phyloP scores from a whole-genome alignment of 1,140 invertebrate species.

The Vanessa tameamea region DNA sequence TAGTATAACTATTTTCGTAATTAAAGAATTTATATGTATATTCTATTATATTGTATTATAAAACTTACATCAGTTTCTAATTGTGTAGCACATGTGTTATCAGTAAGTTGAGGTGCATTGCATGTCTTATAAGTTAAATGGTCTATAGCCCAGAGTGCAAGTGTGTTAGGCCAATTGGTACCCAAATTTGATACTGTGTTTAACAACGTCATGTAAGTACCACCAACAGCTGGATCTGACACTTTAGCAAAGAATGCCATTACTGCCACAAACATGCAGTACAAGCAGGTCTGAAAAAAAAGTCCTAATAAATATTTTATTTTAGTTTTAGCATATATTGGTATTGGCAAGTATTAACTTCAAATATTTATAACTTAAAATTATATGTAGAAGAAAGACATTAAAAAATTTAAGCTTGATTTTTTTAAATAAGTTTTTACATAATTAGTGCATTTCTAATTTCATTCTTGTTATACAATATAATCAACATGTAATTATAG shows the following conservation, averaged over 20 bases:
- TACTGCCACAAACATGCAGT: constrained; percentile 86
- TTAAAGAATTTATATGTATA: not conserved
- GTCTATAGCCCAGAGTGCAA: constrained; percentile 96
- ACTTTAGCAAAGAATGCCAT: constrained; percentile 88
- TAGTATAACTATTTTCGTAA: not conserved
- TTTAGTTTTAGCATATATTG: no score
- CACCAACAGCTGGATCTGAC: constrained; percentile 96
- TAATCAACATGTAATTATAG: not conserved
- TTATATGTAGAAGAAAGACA: no score
- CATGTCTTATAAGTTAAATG: constrained; percentile 91
- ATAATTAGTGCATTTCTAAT: no score
- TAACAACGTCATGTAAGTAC: constrained; percentile 99
- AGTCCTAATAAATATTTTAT: constrained; percentile 6
- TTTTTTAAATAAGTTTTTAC: no score
- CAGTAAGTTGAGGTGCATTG: constrained; percentile 65
- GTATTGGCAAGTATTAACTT: no score
- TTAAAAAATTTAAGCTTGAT: no score
- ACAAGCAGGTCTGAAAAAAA: constrained; percentile 82
- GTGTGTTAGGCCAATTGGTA: constrained; percentile 97
- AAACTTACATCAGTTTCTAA: constrained; percentile 69
- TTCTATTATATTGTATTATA: not conserved
- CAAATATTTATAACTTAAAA: no score
- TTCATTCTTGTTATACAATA: no score
- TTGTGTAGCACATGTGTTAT: constrained; percentile 68
- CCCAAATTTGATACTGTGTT: constrained; percentile 98